Evolutionary conservation across 1,140 invertebrate genomes (phyloP).

Genomic region (Helicoverpa armigera): DNA sequence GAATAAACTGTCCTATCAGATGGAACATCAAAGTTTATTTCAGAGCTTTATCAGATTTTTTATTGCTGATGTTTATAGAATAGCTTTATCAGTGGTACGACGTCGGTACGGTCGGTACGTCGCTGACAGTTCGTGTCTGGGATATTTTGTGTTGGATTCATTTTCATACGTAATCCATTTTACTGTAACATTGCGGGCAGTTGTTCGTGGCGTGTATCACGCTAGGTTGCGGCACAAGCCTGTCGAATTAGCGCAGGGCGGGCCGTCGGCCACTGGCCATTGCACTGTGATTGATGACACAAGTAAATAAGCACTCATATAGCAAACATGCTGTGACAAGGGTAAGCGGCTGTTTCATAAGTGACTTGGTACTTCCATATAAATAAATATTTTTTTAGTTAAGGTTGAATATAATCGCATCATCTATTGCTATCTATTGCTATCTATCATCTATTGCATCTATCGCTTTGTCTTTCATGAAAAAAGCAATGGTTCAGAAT

Average conservation of each 20-base stretch:
- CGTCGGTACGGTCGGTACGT: neutral
- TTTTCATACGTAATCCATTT: conserved; percentile 48
- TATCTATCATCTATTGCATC: too few species aligned
- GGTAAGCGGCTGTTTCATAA: neutral
- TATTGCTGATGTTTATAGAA: conserved; percentile 17
- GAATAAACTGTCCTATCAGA: neutral
- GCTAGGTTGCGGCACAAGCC: conserved; percentile 58
- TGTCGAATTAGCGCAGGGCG: conserved; percentile 55
- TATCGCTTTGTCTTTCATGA: too few species aligned
- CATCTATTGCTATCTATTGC: too few species aligned
- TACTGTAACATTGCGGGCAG: conserved; percentile 44
- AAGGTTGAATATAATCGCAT: too few species aligned
- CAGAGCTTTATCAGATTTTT: neutral
- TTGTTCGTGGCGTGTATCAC: conserved; percentile 63
- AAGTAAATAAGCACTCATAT: neutral
- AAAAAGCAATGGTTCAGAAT: too few species aligned
- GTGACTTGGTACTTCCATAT: too few species aligned
- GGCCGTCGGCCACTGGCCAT: conserved; percentile 39
- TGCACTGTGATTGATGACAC: conserved; percentile 32
- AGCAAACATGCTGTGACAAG: neutral
- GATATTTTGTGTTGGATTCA: conserved; percentile 39
- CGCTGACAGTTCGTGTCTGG: conserved; percentile 32
- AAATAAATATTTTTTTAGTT: too few species aligned
- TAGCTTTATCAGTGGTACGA: conserved; percentile 30
- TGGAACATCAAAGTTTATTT: neutral